phyloP scores from a whole-genome alignment of 2,888 invertebrate species.

The Petrolisthes manimaculis region DNA sequence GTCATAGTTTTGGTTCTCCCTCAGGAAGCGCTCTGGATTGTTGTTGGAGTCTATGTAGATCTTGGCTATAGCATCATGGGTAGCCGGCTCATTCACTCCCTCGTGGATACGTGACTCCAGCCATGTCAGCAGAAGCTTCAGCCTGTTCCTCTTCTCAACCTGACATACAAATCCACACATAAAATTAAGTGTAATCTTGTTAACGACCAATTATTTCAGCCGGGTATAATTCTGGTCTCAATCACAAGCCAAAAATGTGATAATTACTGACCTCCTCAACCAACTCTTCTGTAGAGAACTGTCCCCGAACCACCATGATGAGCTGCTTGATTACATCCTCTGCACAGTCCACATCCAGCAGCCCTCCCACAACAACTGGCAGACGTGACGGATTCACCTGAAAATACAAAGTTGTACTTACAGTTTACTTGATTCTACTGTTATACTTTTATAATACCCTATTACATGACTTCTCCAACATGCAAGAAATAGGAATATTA shows the following conservation, averaged over 20 bases:
- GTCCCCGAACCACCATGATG: conserved; percentile 95
- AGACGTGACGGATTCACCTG: conserved; percentile 96
- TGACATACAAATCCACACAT: conserved; percentile 11
- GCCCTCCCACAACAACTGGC: conserved; percentile 97
- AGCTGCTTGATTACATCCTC: conserved; percentile 99
- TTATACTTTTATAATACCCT: not conserved
- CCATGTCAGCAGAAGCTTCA: conserved; percentile 96
- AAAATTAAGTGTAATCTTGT: not conserved
- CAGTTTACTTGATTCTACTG: too few species aligned
- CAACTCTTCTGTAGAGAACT: conserved; percentile 98
- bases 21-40: conserved; percentile 95
- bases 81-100: conserved; percentile 95
- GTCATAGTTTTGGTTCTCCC: conserved; percentile 88
- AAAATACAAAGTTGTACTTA: conserved; percentile 36
- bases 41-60: conserved; percentile 99
- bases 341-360: conserved; percentile 97
- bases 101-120: conserved; percentile 97
- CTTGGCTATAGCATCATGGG: conserved; percentile 98
- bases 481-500: not conserved
- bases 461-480: not conserved
- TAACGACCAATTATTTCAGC: not conserved
- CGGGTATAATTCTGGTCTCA: too few species aligned
- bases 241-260: too few species aligned
- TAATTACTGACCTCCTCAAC: conserved; percentile 83
- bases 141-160: conserved; percentile 90